A percentile compares a stretch with the other conserved stretches of the same genome.
Evolutionary conservation across 2,113 vertebrate genomes (phyloP).

Genomic region (Corythornis vintsioides): DNA sequence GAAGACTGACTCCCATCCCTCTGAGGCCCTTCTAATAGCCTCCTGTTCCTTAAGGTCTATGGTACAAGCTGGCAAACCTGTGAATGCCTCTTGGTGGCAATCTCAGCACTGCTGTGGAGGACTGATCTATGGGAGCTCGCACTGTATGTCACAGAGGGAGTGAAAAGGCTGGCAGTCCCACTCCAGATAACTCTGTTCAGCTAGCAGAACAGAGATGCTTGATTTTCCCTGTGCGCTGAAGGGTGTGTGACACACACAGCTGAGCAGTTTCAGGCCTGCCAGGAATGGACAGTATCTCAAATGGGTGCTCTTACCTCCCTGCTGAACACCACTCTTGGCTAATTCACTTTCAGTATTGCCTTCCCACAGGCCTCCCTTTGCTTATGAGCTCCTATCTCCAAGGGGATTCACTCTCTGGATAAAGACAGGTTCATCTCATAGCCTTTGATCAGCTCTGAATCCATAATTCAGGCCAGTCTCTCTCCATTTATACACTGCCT

Average conservation of each 20-base stretch:
- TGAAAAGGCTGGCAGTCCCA: neutral
- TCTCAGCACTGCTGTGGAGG: neutral
- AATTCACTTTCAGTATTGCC: neutral
- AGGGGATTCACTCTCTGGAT: neutral
- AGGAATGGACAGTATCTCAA: neutral
- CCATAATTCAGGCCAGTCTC: neutral
- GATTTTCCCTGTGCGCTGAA: neutral
- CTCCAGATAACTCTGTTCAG: neutral
- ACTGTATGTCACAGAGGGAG: rapidly evolving
- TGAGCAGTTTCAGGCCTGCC: neutral
- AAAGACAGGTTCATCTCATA: neutral
- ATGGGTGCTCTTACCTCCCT: neutral
- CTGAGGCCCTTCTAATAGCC: neutral
- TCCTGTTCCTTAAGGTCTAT: neutral
- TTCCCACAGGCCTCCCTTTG: neutral
- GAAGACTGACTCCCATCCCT: neutral
- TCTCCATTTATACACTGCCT: neutral
- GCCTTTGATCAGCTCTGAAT: neutral
- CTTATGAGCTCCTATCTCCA: neutral
- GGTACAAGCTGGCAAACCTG: neutral
- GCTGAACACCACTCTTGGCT: neutral
- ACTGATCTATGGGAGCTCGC: neutral
- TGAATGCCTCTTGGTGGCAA: neutral
- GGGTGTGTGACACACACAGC: neutral
- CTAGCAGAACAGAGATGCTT: neutral